A percentile compares a stretch with the other conserved stretches of the same genome.
These are phyloP conservation scores for Megaleporinus macrocephalus DNA, from an alignment of 2,113 vertebrate species.

Conservation along the genomic window DNA sequence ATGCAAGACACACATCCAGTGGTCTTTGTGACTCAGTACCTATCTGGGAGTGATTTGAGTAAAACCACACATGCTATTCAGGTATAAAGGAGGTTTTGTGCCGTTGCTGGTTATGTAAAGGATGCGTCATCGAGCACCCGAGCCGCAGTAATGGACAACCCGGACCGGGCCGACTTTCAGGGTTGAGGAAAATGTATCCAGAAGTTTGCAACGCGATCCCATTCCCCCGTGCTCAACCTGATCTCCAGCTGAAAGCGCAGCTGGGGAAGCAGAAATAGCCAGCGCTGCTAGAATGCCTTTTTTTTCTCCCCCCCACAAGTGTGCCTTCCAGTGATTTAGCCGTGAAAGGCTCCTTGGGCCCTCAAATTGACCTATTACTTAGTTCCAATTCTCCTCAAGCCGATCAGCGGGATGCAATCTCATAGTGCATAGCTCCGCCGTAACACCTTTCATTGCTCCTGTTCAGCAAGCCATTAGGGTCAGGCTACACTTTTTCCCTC, in stretches of 20 bases:
- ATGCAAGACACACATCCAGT: neutral
- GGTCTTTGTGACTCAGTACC: no score
- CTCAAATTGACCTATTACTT: conserved; percentile 65
- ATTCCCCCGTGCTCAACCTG: neutral
- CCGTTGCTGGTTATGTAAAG: neutral
- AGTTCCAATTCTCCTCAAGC: conserved; percentile 60
- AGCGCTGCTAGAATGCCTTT: neutral
- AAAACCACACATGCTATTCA: neutral
- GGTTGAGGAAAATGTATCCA: neutral
- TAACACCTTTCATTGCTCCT: conserved; percentile 56
- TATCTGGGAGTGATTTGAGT: neutral
- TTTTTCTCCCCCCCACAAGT: conserved; percentile 28
- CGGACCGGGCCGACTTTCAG: neutral
- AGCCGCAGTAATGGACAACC: neutral
- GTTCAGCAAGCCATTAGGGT: conserved; percentile 63
- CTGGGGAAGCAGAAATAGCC: conserved; percentile 27
- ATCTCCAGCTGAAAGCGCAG: neutral
- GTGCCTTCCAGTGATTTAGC: conserved; percentile 46
- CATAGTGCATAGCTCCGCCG: conserved; percentile 27
- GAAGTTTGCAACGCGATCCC: neutral
- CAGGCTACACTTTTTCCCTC: conserved; percentile 26
- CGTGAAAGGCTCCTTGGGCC: conserved; percentile 54
- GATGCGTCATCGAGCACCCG: neutral
- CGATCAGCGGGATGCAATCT: conserved; percentile 65
- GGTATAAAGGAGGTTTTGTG: neutral